Percentiles rank a stretch among this genome's conserved stretches.
Conservation (phyloP, 2,797 vertebrate genomes). For the Salarias fasciatus region DNA sequence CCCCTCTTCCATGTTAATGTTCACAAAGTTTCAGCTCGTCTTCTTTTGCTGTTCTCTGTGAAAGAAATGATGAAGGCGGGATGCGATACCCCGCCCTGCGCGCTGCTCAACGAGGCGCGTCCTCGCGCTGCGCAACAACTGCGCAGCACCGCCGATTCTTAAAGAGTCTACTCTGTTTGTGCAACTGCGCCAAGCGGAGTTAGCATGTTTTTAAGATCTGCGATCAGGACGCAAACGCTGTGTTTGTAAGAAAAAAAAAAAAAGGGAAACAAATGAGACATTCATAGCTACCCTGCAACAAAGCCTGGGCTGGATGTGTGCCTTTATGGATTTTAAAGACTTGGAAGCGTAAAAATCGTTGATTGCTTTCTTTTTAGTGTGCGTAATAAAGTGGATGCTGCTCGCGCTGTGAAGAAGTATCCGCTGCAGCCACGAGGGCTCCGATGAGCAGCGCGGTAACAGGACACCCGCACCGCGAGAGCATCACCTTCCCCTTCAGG, state of each 20-base stretch:
- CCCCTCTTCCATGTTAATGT: too few species aligned
- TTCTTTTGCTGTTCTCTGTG: too few species aligned
- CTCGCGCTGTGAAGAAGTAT: too few species aligned
- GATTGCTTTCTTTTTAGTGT: too few species aligned
- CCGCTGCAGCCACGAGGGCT: too few species aligned
- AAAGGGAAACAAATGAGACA: constrained; percentile 15
- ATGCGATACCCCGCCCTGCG: constrained; percentile 34
- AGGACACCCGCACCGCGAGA: neutral
- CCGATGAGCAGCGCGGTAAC: too few species aligned
- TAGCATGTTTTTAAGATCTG: constrained; percentile 12
- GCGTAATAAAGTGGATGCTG: too few species aligned
- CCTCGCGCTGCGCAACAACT: constrained; percentile 8
- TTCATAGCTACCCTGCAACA: neutral
- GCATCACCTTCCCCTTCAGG: constrained; percentile 21
- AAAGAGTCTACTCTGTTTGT: fast-evolving
- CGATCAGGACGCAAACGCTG: neutral
- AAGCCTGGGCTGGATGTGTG: fast-evolving
- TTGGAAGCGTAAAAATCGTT: too few species aligned
- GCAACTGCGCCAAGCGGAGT: fast-evolving
- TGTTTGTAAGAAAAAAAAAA: neutral
- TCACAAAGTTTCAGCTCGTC: too few species aligned
- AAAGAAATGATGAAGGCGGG: constrained; percentile 38
- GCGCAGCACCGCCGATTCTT: constrained; percentile 28
- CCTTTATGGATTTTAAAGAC: neutral
- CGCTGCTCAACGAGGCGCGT: neutral